Conservation (phyloP, 2,113 vertebrate genomes). For the Pygoscelis antarcticus region DNA sequence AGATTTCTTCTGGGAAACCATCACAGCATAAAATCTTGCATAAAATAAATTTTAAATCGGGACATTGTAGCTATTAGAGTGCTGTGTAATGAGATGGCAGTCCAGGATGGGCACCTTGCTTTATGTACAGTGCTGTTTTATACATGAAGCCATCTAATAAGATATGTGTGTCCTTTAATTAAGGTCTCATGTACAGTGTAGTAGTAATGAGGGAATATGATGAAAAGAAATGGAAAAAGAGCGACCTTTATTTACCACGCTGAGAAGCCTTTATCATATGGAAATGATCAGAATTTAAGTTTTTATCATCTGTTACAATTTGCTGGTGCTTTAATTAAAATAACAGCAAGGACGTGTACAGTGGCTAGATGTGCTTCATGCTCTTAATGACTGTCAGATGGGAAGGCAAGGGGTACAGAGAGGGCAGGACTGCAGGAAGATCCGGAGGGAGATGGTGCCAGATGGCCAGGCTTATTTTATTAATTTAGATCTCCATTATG, state of each 20-base stretch:
- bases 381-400: conserved; percentile 43
- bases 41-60: not conserved
- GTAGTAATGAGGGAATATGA: not conserved
- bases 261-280: not conserved
- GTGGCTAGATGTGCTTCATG: not conserved
- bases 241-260: not conserved
- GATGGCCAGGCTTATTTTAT: conserved; percentile 65
- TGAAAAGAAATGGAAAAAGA: not conserved
- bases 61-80: not conserved
- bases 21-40: not conserved
- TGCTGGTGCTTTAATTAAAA: conserved; percentile 43
- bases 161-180: not conserved
- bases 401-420: not conserved
- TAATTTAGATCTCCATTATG: conserved; percentile 42
- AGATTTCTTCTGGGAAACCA: not conserved
- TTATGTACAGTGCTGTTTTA: not conserved
- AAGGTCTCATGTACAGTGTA: not conserved
- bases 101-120: not conserved
- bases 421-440: not conserved
- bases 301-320: conserved; percentile 34
- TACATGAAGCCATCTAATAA: not conserved
- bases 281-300: conserved; percentile 34
- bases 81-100: not conserved
- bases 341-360: not conserved
- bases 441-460: conserved; percentile 54